These are phyloP conservation scores for Ptychadena robeensis DNA, from an alignment of 2,797 vertebrate species.

Conservation along the genomic window DNA sequence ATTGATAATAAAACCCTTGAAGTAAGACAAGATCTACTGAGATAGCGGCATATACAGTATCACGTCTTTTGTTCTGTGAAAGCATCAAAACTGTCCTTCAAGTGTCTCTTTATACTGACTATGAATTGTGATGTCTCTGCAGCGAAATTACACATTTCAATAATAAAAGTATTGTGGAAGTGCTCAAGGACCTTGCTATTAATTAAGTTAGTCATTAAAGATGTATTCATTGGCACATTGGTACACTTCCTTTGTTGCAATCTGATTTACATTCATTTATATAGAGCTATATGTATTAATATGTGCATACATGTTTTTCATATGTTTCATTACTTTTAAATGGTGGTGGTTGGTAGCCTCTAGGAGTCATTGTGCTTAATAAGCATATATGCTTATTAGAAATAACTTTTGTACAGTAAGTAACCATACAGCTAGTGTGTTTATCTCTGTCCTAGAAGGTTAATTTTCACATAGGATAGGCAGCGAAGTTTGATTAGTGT, in stretches of 20 bases:
- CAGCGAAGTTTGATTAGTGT: no score
- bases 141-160: not conserved
- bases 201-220: not conserved
- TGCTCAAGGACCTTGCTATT: not conserved
- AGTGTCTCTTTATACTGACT: not conserved
- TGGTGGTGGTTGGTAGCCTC: not conserved
- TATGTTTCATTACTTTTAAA: not conserved
- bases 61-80: not conserved
- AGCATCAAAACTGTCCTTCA: not conserved
- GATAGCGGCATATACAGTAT: not conserved
- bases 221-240: not conserved
- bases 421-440: not conserved
- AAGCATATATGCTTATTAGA: not conserved
- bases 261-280: not conserved
- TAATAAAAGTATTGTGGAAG: not conserved
- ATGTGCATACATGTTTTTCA: no score
- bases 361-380: not conserved
- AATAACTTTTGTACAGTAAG: not conserved
- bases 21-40: not conserved
- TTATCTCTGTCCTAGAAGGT: not conserved
- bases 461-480: no score
- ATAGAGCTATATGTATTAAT: not conserved
- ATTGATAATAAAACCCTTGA: not conserved
- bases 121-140: not conserved
- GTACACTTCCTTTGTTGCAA: not conserved